phyloP scores from a whole-genome alignment of 1,140 invertebrate genomes.

The Diabrotica undecimpunctata region DNA sequence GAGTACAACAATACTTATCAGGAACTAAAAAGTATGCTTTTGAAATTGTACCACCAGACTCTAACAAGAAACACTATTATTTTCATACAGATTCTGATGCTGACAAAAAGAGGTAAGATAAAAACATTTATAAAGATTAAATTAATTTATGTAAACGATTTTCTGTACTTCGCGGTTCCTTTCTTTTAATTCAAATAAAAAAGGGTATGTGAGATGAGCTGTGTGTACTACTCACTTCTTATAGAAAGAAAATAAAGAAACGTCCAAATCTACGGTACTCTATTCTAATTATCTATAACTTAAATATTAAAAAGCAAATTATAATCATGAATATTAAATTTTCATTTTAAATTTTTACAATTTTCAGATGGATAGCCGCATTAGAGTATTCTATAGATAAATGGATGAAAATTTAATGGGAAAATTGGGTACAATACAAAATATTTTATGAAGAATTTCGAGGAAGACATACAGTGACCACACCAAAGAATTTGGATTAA shows the following conservation, averaged over 20 bases:
- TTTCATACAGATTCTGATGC: conserved; percentile 92
- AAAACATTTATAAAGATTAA: neutral
- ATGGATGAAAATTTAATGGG: conserved; percentile 71
- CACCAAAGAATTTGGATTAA: conserved; percentile 4
- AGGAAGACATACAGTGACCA: neutral
- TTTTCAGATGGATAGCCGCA: conserved; percentile 85
- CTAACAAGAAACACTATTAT: conserved; percentile 82
- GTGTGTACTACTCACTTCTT: too few relatives aligned
- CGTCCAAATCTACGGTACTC: too few relatives aligned
- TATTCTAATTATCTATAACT: too few relatives aligned
- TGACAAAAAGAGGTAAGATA: conserved; percentile 85
- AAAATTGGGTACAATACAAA: neutral
- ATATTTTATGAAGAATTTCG: neutral
- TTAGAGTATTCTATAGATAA: conserved; percentile 93
- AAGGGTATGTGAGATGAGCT: too few relatives aligned
- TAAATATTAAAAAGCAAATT: conserved; percentile 7
- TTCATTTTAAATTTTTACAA: conserved; percentile 27
- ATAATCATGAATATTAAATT: conserved; percentile 10
- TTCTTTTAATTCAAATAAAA: too few relatives aligned
- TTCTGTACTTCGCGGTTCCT: too few relatives aligned
- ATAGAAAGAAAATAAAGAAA: too few relatives aligned
- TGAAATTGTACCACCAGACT: conserved; percentile 83
- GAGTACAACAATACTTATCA: conserved; percentile 75
- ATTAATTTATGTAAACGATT: too few relatives aligned
- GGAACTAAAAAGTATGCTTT: conserved; percentile 85